Percentiles rank a stretch among this genome's conserved stretches.
phyloP scores from a whole-genome alignment of 92 coral and sea anemone species.

The Bergia puertoricense region DNA sequence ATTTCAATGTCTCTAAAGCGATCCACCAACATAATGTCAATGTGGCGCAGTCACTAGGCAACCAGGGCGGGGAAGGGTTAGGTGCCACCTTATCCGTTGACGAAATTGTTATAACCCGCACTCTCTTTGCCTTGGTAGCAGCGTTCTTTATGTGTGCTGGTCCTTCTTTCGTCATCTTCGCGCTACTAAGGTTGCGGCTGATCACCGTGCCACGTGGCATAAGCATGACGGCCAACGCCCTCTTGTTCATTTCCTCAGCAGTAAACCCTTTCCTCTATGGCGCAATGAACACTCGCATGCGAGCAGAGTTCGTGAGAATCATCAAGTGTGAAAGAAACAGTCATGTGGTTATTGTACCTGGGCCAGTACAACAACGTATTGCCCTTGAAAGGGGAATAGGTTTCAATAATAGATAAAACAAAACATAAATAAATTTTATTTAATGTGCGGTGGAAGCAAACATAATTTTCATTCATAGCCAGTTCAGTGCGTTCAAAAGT shows the following conservation, averaged over 20 bases:
- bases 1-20: conserved; percentile 23
- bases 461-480: too few relatives aligned
- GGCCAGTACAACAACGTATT: conserved; percentile 10
- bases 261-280: conserved; percentile 37
- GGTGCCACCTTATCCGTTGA: conserved; percentile 32
- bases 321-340: conserved; percentile 1
- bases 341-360: conserved; percentile 21
- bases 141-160: conserved; percentile 37
- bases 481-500: too few relatives aligned
- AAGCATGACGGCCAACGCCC: conserved; percentile 42
- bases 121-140: conserved; percentile 23
- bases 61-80: conserved; percentile 3
- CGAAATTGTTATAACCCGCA: conserved; percentile 33
- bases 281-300: conserved; percentile 31
- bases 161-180: conserved; percentile 33
- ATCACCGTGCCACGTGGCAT: conserved; percentile 41
- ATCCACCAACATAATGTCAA: conserved; percentile 24
- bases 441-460: background rate
- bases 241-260: conserved; percentile 34
- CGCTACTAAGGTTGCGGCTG: conserved; percentile 21
- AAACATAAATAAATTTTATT: background rate
- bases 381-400: conserved; percentile 7
- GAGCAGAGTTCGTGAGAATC: conserved; percentile 23
- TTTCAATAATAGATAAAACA: too few relatives aligned
- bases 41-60: conserved; percentile 21